These are phyloP conservation scores for Danaus plexippus DNA, from an alignment of 1,140 invertebrate genomes.

Conservation along the genomic window DNA sequence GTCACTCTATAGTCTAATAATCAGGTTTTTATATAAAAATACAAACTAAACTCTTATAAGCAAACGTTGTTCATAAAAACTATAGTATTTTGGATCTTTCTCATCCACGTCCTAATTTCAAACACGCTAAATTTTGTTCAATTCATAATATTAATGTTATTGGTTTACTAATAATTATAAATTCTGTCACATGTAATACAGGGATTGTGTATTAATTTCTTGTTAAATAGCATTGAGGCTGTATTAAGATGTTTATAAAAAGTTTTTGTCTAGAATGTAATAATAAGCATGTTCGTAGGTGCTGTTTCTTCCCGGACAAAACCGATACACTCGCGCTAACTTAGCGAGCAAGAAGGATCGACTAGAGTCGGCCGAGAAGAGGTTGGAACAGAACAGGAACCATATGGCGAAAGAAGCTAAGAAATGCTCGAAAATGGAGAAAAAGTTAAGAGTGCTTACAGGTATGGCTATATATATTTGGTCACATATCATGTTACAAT, in stretches of 20 bases:
- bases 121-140: too few relatives aligned
- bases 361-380: conserved; percentile 93
- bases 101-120: too few relatives aligned
- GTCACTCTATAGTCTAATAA: conserved; percentile 33
- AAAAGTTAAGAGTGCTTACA: conserved; percentile 95
- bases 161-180: too few relatives aligned
- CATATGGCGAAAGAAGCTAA: conserved; percentile 98
- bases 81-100: too few relatives aligned
- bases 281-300: conserved; percentile 71
- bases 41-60: too few relatives aligned
- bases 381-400: conserved; percentile 91
- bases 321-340: conserved; percentile 93
- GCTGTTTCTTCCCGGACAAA: conserved; percentile 89
- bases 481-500: conserved; percentile 42
- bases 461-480: conserved; percentile 76
- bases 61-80: too few relatives aligned
- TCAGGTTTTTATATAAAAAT: neutral
- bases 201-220: too few relatives aligned
- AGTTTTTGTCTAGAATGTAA: neutral
- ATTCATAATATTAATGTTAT: too few relatives aligned
- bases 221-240: too few relatives aligned
- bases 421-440: conserved; percentile 97
- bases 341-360: conserved; percentile 96
- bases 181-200: too few relatives aligned
- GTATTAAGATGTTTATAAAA: too few relatives aligned